A percentile compares a stretch with the other conserved stretches of the same genome.
Evolutionary conservation across 1,140 invertebrate genomes (phyloP).

Genomic region (Drosophila nigrodunni): DNA sequence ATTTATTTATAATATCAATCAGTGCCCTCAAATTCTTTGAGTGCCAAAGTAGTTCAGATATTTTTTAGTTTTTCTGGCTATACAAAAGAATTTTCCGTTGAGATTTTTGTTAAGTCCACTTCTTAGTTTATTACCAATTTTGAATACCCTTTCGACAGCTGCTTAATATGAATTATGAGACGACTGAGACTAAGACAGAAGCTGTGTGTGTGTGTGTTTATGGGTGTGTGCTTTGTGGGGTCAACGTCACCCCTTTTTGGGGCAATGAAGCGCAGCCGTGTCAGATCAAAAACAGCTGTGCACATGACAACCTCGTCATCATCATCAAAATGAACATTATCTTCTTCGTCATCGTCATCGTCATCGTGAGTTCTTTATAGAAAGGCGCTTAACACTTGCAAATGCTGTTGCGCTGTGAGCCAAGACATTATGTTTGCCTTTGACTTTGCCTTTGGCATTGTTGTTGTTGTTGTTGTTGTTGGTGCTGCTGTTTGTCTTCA

Average conservation of each 20-base stretch:
- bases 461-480: neutral
- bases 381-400: slow-evolving; percentile 74
- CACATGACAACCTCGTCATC: slow-evolving; percentile 41
- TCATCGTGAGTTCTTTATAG: slow-evolving; percentile 36
- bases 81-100: neutral
- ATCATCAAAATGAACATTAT: neutral
- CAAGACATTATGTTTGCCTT: slow-evolving; percentile 51
- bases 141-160: slow-evolving; percentile 21
- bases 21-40: too few relatives aligned
- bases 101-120: neutral
- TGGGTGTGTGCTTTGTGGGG: slow-evolving; percentile 4
- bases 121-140: slow-evolving; percentile 15
- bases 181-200: neutral
- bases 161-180: slow-evolving; percentile 63
- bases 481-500: slow-evolving; percentile 43
- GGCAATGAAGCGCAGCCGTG: slow-evolving; percentile 66
- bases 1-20: too few relatives aligned
- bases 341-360: neutral
- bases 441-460: neutral
- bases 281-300: slow-evolving; percentile 79
- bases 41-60: too few relatives aligned
- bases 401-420: slow-evolving; percentile 41
- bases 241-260: slow-evolving; percentile 48
- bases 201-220: neutral
- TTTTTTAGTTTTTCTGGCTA: too few relatives aligned